These are phyloP conservation scores for Scartelaos histophorus DNA, from an alignment of 2,113 vertebrate species.

Conservation along the genomic window DNA sequence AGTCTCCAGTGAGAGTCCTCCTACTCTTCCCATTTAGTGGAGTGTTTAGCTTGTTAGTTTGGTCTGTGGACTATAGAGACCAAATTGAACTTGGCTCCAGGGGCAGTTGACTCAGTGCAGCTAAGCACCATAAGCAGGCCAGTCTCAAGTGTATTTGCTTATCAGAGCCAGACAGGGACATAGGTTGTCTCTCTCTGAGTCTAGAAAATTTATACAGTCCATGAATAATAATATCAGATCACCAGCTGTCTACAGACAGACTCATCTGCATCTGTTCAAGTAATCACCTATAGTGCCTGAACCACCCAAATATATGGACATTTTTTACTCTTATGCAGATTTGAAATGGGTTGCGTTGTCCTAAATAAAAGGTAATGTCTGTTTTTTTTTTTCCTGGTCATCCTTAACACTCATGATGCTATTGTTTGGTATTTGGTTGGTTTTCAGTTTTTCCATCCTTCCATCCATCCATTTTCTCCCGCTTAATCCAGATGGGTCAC, in stretches of 20 bases:
- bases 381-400: too few relatives aligned
- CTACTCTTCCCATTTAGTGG: background rate
- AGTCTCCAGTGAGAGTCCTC: background rate
- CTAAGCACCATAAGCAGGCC: background rate
- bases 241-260: background rate
- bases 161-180: background rate
- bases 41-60: conserved; percentile 2
- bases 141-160: background rate
- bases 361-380: too few relatives aligned
- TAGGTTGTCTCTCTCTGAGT: background rate
- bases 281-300: background rate
- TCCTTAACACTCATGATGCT: too few relatives aligned
- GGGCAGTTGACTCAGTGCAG: background rate
- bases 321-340: too few relatives aligned
- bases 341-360: too few relatives aligned
- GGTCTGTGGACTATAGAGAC: background rate
- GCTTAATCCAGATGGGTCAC: too few relatives aligned
- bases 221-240: background rate
- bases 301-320: too few relatives aligned
- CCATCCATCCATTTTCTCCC: too few relatives aligned
- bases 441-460: too few relatives aligned
- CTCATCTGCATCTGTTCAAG: background rate
- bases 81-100: background rate
- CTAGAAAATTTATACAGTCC: background rate
- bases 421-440: too few relatives aligned